phyloP scores from a whole-genome alignment of 1,140 invertebrate species.

The Holotrichia oblita region DNA sequence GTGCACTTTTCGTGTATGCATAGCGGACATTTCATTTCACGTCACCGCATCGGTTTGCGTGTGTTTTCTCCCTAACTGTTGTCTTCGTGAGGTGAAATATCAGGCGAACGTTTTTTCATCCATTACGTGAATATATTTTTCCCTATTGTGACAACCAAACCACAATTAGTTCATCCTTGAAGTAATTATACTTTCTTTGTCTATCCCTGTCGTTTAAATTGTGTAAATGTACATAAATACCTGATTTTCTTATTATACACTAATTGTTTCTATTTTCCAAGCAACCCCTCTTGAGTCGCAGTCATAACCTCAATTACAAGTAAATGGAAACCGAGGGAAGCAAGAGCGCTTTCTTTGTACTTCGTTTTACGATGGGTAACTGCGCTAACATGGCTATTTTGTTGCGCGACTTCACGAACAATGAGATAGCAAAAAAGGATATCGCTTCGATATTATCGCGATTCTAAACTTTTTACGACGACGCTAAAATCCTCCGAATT shows the following conservation, averaged over 20 bases:
- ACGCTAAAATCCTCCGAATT: conserved; percentile 13
- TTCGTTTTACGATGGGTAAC: conserved; percentile 21
- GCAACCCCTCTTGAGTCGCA: conserved; percentile 21
- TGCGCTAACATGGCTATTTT: conserved; percentile 12
- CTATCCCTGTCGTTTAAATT: conserved; percentile 3
- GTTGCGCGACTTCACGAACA: not conserved
- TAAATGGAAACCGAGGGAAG: conserved; percentile 24
- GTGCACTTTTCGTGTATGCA: conserved; percentile 36
- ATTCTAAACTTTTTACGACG: conserved; percentile 10
- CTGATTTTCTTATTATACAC: conserved; percentile 16
- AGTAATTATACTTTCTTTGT: conserved; percentile 3
- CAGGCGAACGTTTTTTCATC: conserved; percentile 25
- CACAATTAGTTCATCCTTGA: not conserved
- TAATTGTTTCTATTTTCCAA: conserved; percentile 6
- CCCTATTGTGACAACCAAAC: conserved; percentile 4
- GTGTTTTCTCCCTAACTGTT: conserved; percentile 10
- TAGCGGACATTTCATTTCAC: conserved; percentile 30
- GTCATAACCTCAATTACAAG: conserved; percentile 32
- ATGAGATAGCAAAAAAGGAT: conserved; percentile 5
- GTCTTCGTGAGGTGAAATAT: conserved; percentile 30
- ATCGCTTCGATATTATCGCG: not conserved
- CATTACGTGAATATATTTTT: conserved; percentile 23
- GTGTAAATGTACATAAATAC: not conserved
- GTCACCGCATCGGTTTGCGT: conserved; percentile 29
- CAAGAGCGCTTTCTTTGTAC: conserved; percentile 2